phyloP scores from a whole-genome alignment of 2,113 vertebrate species.

The Ameiurus melas region DNA sequence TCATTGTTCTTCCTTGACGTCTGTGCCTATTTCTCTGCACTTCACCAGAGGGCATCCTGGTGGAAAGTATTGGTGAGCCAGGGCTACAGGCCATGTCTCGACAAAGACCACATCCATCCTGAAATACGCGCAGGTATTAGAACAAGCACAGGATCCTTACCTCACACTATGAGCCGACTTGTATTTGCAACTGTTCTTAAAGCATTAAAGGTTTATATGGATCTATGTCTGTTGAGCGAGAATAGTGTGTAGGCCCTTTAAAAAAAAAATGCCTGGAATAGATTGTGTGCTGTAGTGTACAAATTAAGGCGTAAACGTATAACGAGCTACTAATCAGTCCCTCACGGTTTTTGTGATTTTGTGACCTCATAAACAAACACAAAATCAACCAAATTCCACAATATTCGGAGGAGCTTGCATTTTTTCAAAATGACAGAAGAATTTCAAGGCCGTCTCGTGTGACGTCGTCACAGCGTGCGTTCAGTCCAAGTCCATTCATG shows the following conservation, averaged over 20 bases:
- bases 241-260: too few species aligned
- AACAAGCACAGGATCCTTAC: neutral
- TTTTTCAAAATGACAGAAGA: too few species aligned
- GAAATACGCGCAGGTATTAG: neutral
- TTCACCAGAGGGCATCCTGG: neutral
- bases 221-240: neutral
- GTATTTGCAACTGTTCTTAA: neutral
- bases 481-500: too few species aligned
- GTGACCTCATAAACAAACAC: too few species aligned
- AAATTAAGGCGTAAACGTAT: neutral
- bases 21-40: neutral
- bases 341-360: too few species aligned
- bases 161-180: neutral
- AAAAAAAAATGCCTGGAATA: neutral
- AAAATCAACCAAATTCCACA: too few species aligned
- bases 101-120: neutral
- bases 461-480: too few species aligned
- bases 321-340: neutral
- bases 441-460: too few species aligned
- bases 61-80: neutral
- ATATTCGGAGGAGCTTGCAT: too few species aligned
- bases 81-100: neutral
- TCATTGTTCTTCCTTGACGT: neutral
- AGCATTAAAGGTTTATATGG: neutral
- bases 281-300: neutral